Conservation (phyloP, 1,140 invertebrate species). For the Gerris buenoi region DNA sequence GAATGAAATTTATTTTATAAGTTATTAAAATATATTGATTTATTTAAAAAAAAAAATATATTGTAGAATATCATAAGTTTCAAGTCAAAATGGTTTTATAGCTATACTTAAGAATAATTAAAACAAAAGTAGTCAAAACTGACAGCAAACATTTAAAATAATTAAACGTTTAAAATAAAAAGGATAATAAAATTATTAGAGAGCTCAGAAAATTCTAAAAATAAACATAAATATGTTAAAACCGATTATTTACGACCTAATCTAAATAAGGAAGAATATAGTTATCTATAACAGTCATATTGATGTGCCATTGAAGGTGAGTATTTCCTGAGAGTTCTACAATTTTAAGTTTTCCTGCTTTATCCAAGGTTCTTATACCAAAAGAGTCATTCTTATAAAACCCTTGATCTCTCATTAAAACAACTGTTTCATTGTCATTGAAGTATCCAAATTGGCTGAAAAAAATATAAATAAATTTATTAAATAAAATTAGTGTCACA, state of each 20-base stretch:
- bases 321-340: slow-evolving; percentile 54
- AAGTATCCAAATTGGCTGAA: slow-evolving; percentile 74
- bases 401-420: slow-evolving; percentile 50
- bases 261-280: slow-evolving; percentile 65
- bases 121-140: too few species aligned
- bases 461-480: slow-evolving; percentile 20
- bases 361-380: slow-evolving; percentile 56
- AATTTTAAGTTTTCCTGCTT: slow-evolving; percentile 43
- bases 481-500: not conserved
- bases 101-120: too few species aligned
- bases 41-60: too few species aligned
- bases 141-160: not conserved
- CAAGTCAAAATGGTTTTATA: too few species aligned
- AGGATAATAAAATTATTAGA: not conserved
- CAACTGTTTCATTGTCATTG: slow-evolving; percentile 51
- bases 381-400: slow-evolving; percentile 61
- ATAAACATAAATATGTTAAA: not conserved
- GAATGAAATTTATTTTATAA: too few species aligned
- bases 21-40: too few species aligned
- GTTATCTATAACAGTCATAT: slow-evolving; percentile 54
- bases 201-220: too few species aligned
- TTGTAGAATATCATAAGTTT: too few species aligned
- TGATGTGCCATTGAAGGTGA: slow-evolving; percentile 69
- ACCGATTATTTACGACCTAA: slow-evolving; percentile 29
- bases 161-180: not conserved